Base-by-base conservation (phyloP, 2,888 invertebrate genomes). In the Drosophila nigritarsus region DNA sequence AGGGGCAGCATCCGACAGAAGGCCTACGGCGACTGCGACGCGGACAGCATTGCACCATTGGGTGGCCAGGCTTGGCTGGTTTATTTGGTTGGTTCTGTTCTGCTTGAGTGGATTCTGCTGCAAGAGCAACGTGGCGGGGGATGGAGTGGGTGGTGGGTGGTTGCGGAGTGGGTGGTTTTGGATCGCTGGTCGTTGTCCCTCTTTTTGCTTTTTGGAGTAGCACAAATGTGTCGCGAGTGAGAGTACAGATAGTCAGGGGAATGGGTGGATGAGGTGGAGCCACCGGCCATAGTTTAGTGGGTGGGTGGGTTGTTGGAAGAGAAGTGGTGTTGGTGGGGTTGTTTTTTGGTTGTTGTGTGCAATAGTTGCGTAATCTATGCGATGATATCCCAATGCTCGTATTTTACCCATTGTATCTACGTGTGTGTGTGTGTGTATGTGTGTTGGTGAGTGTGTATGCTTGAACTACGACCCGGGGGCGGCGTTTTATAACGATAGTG, bases 361-460 rank as follows among this genome's bases (percentile, higher is more conserved):
- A 82, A 87, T 85, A 88, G 85, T 85, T 85, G 85, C 88, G 88
- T 85, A 85, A 85, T 88, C 88, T 86, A 83, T 80, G 82, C 80
- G 81, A 79, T 85, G 83, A 87, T 85, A 83, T 81, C 77, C 80
- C 71, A 75, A 67, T 67, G 75, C 82, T 79, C 66, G 69, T 73
- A 76, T 80, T 79, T 68, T 60, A 64, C 27, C 61, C 79, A 73
- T 86, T 79, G 81, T 78, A 75, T 53, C 30, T 58, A 2, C 30
- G 20, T 59, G 45, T 58, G 20, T 55, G 53, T 62, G 45, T 49
- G 30, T 30, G 30, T 30, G 30, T 30, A n/a, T 60, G 45, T 49
- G 27, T 50, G 20, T 54, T 32, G 27, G 53, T 62, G 51, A 63
- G 40, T 61, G 51, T 63, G 56, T 74, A 30, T 59, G 73, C 69